Conservation (phyloP, 2,113 vertebrate genomes). For the Pseudopipra pipra region DNA sequence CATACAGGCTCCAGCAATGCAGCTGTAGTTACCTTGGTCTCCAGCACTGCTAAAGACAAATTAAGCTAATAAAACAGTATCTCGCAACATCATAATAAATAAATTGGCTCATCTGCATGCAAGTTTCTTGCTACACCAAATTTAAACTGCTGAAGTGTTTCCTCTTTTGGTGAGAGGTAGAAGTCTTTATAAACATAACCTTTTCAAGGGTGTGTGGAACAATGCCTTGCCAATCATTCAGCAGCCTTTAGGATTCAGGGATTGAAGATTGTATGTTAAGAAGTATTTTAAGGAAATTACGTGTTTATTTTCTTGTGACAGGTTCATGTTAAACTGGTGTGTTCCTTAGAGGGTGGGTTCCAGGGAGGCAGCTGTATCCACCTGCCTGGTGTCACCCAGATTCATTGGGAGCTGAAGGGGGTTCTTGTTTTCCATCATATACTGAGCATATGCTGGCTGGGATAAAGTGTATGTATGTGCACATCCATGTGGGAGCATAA, state of each 20-base stretch:
- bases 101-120: slow-evolving; percentile 45
- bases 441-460: not conserved
- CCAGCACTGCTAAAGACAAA: slow-evolving; percentile 49
- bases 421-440: not conserved
- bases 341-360: not conserved
- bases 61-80: slow-evolving; percentile 61
- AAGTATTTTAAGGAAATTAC: not conserved
- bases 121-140: not conserved
- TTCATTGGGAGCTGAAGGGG: not conserved
- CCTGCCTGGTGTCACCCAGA: not conserved
- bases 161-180: not conserved
- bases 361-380: not conserved
- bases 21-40: slow-evolving; percentile 59
- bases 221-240: not conserved
- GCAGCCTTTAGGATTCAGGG: not conserved
- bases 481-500: fast-evolving
- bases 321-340: not conserved
- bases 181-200: not conserved
- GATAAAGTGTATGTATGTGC: not conserved
- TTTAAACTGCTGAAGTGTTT: not conserved
- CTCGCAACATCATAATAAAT: slow-evolving; percentile 28
- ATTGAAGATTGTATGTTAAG: not conserved
- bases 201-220: not conserved
- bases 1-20: not conserved
- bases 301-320: not conserved